Conservation (phyloP, 2,113 vertebrate genomes). For the Anguilla rostrata region DNA sequence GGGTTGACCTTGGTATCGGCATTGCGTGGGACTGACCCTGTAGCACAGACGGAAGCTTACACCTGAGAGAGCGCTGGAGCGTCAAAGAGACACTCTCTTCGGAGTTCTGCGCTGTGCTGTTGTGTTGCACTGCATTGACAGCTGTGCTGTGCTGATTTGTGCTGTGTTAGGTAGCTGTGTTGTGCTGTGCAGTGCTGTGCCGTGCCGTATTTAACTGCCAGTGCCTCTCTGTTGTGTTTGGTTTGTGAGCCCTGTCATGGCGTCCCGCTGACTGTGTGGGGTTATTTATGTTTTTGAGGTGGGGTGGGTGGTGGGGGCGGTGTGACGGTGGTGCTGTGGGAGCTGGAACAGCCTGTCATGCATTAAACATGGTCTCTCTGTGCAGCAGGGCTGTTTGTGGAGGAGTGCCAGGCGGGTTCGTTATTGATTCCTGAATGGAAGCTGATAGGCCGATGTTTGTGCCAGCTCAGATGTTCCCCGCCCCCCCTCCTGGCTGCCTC, state of each 20-base stretch:
- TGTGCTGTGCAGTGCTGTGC: neutral
- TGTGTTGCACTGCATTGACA: too few species aligned
- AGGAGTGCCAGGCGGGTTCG: neutral
- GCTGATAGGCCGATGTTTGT: neutral
- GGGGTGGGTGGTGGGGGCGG: neutral
- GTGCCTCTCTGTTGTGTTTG: neutral
- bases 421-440: neutral
- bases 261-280: neutral
- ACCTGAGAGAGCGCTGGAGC: neutral
- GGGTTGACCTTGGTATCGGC: too few species aligned
- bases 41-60: neutral
- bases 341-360: neutral
- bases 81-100: neutral
- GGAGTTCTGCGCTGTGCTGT: neutral
- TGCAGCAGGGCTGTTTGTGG: neutral
- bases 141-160: neutral
- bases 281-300: neutral
- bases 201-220: neutral
- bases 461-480: neutral
- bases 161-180: neutral
- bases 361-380: neutral
- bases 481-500: too few species aligned
- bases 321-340: neutral
- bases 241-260: neutral
- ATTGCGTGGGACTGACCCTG: neutral